Evolutionary conservation across 23 tunicate species (phyloP).

Genomic region (Ciona savignyi): DNA sequence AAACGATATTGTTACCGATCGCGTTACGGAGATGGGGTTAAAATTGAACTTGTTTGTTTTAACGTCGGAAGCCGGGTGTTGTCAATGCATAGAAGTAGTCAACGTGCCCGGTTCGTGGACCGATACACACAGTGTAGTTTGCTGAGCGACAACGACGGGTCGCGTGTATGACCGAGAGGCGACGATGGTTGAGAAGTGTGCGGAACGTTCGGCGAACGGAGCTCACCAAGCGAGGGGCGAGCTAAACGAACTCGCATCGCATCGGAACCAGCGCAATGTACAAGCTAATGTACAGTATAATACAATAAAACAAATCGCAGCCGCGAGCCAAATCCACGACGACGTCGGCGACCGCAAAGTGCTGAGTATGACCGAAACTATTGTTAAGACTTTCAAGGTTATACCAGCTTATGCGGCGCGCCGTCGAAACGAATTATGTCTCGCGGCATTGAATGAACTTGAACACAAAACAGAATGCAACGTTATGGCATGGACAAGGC

Average conservation of each 20-base stretch:
- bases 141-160: neutral
- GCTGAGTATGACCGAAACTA: neutral
- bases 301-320: neutral
- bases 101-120: neutral
- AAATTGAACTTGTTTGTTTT: neutral
- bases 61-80: neutral
- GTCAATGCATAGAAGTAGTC: neutral
- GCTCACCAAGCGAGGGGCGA: neutral
- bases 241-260: neutral
- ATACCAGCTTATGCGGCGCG: neutral
- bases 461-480: neutral
- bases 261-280: neutral
- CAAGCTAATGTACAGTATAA: neutral
- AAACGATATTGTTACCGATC: neutral
- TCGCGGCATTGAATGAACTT: neutral
- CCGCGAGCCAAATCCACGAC: neutral
- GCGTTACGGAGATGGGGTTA: neutral
- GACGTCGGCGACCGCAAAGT: neutral
- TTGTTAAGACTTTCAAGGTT: neutral
- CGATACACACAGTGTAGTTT: neutral
- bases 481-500: neutral
- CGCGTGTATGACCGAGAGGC: neutral
- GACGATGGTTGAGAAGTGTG: neutral
- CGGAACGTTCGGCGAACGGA: neutral
- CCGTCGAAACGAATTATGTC: neutral